These are phyloP conservation scores for Papilio elwesi DNA, from an alignment of 2,888 invertebrate genomes.

Conservation along the genomic window DNA sequence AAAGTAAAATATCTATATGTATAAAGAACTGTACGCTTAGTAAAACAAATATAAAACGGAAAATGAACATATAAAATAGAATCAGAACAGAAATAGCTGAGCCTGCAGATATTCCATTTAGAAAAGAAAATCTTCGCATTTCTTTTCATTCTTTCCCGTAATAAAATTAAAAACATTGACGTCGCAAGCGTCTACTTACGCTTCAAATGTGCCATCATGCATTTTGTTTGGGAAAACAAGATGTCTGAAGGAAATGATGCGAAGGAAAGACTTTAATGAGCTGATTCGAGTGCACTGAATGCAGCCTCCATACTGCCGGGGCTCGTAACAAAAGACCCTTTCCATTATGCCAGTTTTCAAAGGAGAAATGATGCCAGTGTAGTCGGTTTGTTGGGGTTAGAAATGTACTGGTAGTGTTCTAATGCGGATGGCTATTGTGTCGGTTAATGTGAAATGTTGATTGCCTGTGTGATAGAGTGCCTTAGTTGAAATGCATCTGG, in stretches of 20 bases:
- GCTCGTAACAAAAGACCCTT: slow-evolving; percentile 51
- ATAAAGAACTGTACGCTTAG: not conserved
- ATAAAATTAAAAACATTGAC: slow-evolving; percentile 45
- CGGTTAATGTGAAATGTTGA: slow-evolving; percentile 45
- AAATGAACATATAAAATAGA: slow-evolving; percentile 25
- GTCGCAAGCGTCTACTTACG: slow-evolving; percentile 53
- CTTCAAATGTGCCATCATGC: slow-evolving; percentile 48
- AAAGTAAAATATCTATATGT: not conserved
- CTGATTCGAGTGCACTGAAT: slow-evolving; percentile 66
- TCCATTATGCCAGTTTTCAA: slow-evolving; percentile 61
- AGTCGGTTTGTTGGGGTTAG: slow-evolving; percentile 44
- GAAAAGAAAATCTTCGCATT: slow-evolving; percentile 23
- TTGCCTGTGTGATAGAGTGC: slow-evolving; percentile 40
- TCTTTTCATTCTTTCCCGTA: slow-evolving; percentile 35
- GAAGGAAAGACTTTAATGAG: slow-evolving; percentile 70
- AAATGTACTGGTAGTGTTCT: slow-evolving; percentile 45
- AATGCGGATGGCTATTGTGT: slow-evolving; percentile 48
- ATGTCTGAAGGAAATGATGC: slow-evolving; percentile 68
- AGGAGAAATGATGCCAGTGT: slow-evolving; percentile 57
- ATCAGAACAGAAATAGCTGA: slow-evolving; percentile 16
- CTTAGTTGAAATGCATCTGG: slow-evolving; percentile 31
- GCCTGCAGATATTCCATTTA: slow-evolving; percentile 19
- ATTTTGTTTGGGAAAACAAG: slow-evolving; percentile 56
- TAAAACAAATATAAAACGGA: slow-evolving; percentile 25
- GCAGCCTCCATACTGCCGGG: slow-evolving; percentile 54